These are phyloP conservation scores for Myiotriccus ornatus DNA, from an alignment of 2,797 vertebrate genomes.

Conservation along the genomic window DNA sequence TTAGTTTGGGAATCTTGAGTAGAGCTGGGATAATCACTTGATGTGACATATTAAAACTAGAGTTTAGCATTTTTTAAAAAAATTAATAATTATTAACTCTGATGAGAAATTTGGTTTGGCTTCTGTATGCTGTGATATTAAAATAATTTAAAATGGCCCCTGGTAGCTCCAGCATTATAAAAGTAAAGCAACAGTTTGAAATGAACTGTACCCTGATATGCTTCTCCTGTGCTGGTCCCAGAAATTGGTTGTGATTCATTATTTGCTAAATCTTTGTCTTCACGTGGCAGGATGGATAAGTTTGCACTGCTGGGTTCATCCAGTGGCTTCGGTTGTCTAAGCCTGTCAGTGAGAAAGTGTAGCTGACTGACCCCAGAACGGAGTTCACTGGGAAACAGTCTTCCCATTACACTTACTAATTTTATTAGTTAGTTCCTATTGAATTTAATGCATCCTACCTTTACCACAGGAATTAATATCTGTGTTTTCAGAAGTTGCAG, in stretches of 20 bases:
- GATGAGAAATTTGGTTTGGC: background rate
- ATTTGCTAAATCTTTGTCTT: slow-evolving; percentile 24
- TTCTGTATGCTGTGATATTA: background rate
- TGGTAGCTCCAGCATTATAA: background rate
- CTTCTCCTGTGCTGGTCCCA: background rate
- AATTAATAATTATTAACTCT: background rate
- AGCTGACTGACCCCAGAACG: background rate
- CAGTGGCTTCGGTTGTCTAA: background rate
- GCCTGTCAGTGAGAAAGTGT: background rate
- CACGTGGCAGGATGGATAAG: background rate
- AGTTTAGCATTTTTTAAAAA: background rate
- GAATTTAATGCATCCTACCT: background rate
- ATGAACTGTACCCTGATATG: background rate
- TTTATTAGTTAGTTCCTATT: background rate
- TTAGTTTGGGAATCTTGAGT: background rate
- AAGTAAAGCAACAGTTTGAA: background rate
- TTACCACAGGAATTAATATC: background rate
- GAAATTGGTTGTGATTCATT: background rate
- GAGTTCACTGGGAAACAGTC: background rate
- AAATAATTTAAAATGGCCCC: background rate
- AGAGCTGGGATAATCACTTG: background rate
- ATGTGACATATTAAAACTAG: background rate
- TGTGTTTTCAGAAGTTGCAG: background rate
- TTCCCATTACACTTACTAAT: background rate
- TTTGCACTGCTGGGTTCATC: background rate